Percentiles rank a stretch among this genome's conserved stretches.
phyloP scores from a whole-genome alignment of 2,797 vertebrate genomes.

The Typhlichthys subterraneus region DNA sequence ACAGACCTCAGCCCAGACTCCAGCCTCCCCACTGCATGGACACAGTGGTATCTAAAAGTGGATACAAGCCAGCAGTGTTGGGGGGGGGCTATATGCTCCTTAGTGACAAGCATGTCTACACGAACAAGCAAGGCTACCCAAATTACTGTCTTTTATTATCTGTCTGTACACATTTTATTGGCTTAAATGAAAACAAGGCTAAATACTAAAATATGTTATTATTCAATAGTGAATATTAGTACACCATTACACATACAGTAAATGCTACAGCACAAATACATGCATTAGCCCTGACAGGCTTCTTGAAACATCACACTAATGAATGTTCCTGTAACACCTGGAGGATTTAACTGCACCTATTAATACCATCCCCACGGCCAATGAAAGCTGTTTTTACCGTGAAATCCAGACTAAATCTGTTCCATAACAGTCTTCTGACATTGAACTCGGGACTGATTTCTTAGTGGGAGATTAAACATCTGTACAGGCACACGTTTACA shows the following conservation, averaged over 20 bases:
- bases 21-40: conserved; percentile 40
- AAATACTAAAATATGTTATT: too few relatives aligned
- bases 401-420: background rate
- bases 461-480: conserved; percentile 1
- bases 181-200: too few relatives aligned
- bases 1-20: conserved; percentile 57
- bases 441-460: background rate
- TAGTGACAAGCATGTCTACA: conserved; percentile 2
- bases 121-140: too few relatives aligned
- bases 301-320: too few relatives aligned
- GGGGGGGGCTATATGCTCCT: background rate
- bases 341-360: too few relatives aligned
- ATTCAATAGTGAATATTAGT: too few relatives aligned
- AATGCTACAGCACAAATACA: background rate
- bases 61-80: conserved; percentile 24
- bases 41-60: conserved; percentile 23
- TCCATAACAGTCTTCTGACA: background rate
- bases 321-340: too few relatives aligned
- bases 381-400: background rate
- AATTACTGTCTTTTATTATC: too few relatives aligned
- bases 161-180: too few relatives aligned
- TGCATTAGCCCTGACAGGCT: too few relatives aligned
- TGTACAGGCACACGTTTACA: background rate
- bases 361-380: too few relatives aligned
- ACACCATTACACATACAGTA: background rate